These are phyloP conservation scores for Orchesella flavescens DNA, from an alignment of 2,888 invertebrate species.

Conservation along the genomic window DNA sequence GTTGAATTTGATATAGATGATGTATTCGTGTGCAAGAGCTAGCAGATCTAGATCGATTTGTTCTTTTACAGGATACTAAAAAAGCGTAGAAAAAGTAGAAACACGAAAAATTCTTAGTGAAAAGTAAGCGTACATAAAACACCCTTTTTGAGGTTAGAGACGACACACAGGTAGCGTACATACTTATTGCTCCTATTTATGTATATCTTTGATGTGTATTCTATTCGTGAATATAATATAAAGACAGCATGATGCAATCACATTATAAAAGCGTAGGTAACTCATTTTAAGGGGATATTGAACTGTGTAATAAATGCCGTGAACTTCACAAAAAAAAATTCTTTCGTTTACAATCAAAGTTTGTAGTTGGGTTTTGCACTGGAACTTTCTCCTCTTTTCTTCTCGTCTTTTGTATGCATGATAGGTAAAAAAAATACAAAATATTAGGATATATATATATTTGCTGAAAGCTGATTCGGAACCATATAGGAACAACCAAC, in stretches of 20 bases:
- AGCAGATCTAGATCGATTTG: conserved; percentile 21
- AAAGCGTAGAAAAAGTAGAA: no score
- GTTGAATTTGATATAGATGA: conserved; percentile 42
- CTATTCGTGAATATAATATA: conserved; percentile 5
- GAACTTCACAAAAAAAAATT: neutral
- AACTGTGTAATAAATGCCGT: neutral
- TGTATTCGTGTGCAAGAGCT: conserved; percentile 15
- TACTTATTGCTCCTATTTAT: neutral
- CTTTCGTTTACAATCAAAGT: neutral
- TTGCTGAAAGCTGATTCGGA: neutral
- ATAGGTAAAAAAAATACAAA: neutral
- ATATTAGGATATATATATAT: neutral
- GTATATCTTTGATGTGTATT: neutral
- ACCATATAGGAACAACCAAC: neutral
- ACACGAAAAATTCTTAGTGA: neutral
- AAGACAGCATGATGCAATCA: conserved; percentile 40
- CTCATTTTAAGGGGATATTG: conserved; percentile 19
- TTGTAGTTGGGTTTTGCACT: neutral
- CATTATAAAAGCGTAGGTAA: conserved; percentile 12
- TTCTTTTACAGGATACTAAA: conserved; percentile 1
- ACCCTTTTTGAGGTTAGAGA: no score
- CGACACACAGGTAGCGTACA: neutral
- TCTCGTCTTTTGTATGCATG: neutral
- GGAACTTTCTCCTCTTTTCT: conserved; percentile 5
- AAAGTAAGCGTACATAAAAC: neutral